Evolutionary conservation across 2,888 invertebrate genomes (phyloP).

Genomic region (Cosmorhoe ocellata): DNA sequence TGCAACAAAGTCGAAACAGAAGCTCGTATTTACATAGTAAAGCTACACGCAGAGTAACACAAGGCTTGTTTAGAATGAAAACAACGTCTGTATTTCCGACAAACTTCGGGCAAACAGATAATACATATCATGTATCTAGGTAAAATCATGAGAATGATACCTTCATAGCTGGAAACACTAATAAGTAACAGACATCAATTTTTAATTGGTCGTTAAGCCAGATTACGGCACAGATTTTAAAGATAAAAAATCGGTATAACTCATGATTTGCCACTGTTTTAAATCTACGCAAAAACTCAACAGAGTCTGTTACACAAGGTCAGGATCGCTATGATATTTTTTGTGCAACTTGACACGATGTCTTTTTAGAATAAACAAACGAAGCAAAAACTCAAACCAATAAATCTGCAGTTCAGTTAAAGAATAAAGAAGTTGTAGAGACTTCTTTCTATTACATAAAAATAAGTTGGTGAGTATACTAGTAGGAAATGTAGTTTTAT

Average conservation of each 20-base stretch:
- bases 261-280: constrained; percentile 13
- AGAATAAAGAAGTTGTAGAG: constrained; percentile 41
- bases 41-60: constrained; percentile 25
- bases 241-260: neutral
- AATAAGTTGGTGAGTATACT: too few species aligned
- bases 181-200: neutral
- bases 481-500: too few species aligned
- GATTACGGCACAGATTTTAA: constrained; percentile 16
- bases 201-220: constrained; percentile 8
- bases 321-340: constrained; percentile 41
- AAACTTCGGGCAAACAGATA: constrained; percentile 9
- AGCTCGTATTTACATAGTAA: constrained; percentile 29
- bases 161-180: too few species aligned
- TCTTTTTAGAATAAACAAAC: constrained; percentile 66
- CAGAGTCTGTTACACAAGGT: constrained; percentile 30
- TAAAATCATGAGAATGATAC: too few species aligned
- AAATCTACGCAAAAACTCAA: constrained; percentile 18
- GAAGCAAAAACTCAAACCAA: constrained; percentile 54
- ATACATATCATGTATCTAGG: neutral
- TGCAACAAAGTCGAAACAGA: constrained; percentile 25
- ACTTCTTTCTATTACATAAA: constrained; percentile 1
- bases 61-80: constrained; percentile 32
- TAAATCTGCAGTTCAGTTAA: constrained; percentile 63
- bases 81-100: constrained; percentile 28
- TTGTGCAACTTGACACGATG: constrained; percentile 65